Evolutionary conservation across 2,797 vertebrate species (phyloP), one percentile per base, ranked within the genome.

Genomic region (Neosilurus hyrtlii): DNA sequence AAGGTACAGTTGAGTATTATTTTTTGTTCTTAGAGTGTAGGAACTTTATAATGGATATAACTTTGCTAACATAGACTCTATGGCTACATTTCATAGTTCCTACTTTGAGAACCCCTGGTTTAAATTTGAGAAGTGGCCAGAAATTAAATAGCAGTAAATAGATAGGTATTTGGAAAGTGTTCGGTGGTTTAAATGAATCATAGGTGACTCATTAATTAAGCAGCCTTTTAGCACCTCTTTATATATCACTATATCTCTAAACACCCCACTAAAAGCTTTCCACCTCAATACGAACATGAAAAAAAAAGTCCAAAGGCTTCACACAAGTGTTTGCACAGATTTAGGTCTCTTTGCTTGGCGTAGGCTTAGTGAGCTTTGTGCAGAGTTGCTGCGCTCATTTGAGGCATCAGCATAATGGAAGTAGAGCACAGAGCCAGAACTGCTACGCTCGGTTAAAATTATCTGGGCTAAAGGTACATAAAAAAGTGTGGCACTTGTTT

Each of bases 351-450:
- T 54, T 52, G 80, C 73, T 73, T 51, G 72, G 30, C 68, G 30
- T 52, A 79, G 77, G 37, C 83, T 76, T 76, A 43, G 73, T 71
- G 81, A 15, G 51, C 59, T 84, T 83, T 78, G 83, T 82, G 84
- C 82, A 81, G 70, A 84, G 87, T 76, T 65, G 80, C 84, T 79
- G 57, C 49, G 62, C 74, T 81, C 86, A 75, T 74, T 86, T 84
- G 82, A 81, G 78, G 78, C 81, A 84, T 88, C 87, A 88, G 82
- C 86, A 88, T 62, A 86, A 86, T 85, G 84, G 85, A 88, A 87
- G 82, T 86, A 68, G 82, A 88, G 84, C 84, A 84, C 82, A 63
- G 82, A 86, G 83, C 85, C 80, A 87, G 82, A 88, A 86, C 80
- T 88, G 87, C 86, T 84, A 79, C 4, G 80, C 77, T 86, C 63